Conservation (phyloP, 1,140 invertebrate species). For the Chymomyza costata region DNA sequence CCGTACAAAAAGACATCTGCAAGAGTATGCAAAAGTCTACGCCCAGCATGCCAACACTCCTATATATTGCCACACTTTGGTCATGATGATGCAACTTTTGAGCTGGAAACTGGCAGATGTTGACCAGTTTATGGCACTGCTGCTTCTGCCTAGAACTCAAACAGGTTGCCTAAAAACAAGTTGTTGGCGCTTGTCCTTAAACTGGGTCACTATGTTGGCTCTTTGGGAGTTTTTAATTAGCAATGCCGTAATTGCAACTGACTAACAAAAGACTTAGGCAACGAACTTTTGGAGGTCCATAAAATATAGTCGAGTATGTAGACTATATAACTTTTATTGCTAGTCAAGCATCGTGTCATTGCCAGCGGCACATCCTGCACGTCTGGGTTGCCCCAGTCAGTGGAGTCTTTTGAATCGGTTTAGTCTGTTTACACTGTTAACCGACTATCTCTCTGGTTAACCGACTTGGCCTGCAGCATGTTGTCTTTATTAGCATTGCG, state of each 20-base stretch:
- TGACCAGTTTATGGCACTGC: constrained; percentile 28
- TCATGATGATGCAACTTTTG: constrained; percentile 60
- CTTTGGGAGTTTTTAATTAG: neutral
- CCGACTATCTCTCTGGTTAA: constrained; percentile 1
- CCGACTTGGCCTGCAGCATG: constrained; percentile 59
- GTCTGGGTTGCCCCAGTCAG: constrained; percentile 11
- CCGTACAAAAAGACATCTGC: too few relatives aligned
- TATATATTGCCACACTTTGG: constrained; percentile 25
- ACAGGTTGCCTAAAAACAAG: constrained; percentile 43
- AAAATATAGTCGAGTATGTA: neutral
- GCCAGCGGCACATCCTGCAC: constrained; percentile 60
- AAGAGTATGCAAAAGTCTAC: too few relatives aligned
- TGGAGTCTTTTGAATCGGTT: constrained; percentile 15
- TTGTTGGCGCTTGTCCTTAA: constrained; percentile 47
- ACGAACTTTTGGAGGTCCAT: constrained; percentile 34
- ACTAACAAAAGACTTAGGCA: constrained; percentile 50
- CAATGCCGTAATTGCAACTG: constrained; percentile 12
- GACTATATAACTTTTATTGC: neutral
- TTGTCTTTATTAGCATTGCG: constrained; percentile 67
- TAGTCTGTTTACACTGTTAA: constrained; percentile 9
- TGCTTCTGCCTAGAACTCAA: constrained; percentile 49
- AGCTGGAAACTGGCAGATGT: constrained; percentile 31
- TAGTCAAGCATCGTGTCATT: constrained; percentile 46
- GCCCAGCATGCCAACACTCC: too few relatives aligned
- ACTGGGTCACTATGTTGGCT: constrained; percentile 63